Evolutionary conservation across 2,797 vertebrate species (phyloP).

Genomic region (Manis crassicaudata): DNA sequence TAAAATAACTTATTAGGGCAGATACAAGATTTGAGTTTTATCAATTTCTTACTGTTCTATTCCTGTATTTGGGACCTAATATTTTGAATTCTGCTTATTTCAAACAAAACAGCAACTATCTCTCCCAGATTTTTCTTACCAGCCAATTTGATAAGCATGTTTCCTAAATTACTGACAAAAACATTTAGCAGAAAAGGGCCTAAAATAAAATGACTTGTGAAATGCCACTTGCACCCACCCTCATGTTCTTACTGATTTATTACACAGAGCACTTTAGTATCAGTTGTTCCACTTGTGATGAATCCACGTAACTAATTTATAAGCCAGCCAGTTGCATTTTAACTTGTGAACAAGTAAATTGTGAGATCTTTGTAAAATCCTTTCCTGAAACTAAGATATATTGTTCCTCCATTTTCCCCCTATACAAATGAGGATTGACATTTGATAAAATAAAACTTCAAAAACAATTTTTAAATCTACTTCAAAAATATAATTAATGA

Average conservation of each 20-base stretch:
- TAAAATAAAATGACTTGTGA: background rate
- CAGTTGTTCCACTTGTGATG: background rate
- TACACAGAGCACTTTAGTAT: background rate
- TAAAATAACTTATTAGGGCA: background rate
- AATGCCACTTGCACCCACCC: too few species aligned
- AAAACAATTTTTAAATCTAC: slow-evolving; percentile 4
- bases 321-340: background rate
- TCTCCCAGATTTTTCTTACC: background rate
- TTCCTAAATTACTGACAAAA: background rate
- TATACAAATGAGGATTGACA: background rate
- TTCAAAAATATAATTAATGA: slow-evolving; percentile 26
- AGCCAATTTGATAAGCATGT: background rate
- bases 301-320: background rate
- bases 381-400: background rate
- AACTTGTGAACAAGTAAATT: background rate
- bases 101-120: background rate
- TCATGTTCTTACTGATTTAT: background rate
- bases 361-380: background rate
- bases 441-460: background rate
- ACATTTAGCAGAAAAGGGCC: background rate
- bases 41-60: slow-evolving; percentile 3
- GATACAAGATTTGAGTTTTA: background rate
- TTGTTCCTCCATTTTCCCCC: background rate
- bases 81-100: background rate
- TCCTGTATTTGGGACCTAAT: background rate